phyloP scores from a whole-genome alignment of 2,888 invertebrate species.

The Beris chalybata region DNA sequence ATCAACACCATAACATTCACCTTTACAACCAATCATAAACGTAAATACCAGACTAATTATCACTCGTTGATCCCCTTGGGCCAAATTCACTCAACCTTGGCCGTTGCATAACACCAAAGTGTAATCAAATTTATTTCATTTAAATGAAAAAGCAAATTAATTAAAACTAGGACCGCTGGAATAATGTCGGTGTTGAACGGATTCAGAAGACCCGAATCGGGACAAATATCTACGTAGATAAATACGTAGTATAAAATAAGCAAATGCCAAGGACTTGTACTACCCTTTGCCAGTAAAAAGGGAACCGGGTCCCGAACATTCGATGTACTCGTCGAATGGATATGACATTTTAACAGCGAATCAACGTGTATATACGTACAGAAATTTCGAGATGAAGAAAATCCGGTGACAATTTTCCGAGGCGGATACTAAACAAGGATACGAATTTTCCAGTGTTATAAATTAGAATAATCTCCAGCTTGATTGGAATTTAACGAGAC shows the following conservation, averaged over 20 bases:
- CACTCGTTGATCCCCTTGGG: too few species aligned
- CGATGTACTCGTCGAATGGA: not conserved
- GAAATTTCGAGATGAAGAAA: constrained; percentile 2
- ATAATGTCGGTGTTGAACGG: not conserved
- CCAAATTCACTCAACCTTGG: too few species aligned
- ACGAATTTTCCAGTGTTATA: constrained; percentile 17
- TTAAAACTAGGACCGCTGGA: not conserved
- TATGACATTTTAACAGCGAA: constrained; percentile 5
- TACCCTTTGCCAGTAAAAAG: not conserved
- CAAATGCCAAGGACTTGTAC: constrained; percentile 7
- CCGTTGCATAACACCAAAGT: constrained; percentile 1
- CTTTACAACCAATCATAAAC: too few species aligned
- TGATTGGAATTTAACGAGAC: constrained; percentile 22
- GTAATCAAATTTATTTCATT: constrained; percentile 1
- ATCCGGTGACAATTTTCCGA: not conserved
- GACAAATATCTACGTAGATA: not conserved
- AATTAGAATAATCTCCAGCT: constrained; percentile 17
- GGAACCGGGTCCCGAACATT: too few species aligned
- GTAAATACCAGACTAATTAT: too few species aligned
- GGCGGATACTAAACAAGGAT: not conserved
- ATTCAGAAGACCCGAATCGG: not conserved
- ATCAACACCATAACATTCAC: too few species aligned
- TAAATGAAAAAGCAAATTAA: constrained; percentile 18
- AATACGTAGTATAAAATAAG: not conserved
- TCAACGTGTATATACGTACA: not conserved